A percentile compares a stretch with the other conserved stretches of the same genome.
Conservation (phyloP, 2,888 invertebrate genomes). For the Acanthopleura granulata region DNA sequence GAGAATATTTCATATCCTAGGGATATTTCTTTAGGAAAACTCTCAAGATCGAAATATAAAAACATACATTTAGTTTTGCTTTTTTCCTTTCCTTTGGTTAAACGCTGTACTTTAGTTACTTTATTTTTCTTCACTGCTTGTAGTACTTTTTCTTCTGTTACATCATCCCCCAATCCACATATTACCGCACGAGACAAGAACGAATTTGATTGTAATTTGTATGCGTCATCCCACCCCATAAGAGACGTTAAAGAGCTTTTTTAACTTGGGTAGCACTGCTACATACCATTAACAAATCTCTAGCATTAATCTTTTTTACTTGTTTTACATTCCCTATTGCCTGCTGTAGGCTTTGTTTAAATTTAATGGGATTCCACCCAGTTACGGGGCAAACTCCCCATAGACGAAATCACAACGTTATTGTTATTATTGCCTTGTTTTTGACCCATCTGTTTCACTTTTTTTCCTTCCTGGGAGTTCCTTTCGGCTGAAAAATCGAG, state of each 20-base stretch:
- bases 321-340: neutral
- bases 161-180: neutral
- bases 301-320: neutral
- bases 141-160: neutral
- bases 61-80: neutral
- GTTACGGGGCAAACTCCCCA: neutral
- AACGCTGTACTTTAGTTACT: neutral
- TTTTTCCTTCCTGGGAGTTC: neutral
- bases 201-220: neutral
- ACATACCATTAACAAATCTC: neutral
- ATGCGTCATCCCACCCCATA: neutral
- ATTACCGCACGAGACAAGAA: neutral
- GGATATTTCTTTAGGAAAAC: neutral
- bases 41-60: neutral
- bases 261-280: neutral
- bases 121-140: neutral
- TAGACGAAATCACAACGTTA: neutral
- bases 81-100: slow-evolving; percentile 3
- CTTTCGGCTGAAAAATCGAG: neutral
- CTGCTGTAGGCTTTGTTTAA: neutral
- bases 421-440: neutral
- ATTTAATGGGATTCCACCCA: neutral
- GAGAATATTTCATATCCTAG: neutral
- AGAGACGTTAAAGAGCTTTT: neutral
- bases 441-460: neutral